These are phyloP conservation scores for Chironomus tentans DNA, from an alignment of 2,888 invertebrate genomes.

Conservation along the genomic window DNA sequence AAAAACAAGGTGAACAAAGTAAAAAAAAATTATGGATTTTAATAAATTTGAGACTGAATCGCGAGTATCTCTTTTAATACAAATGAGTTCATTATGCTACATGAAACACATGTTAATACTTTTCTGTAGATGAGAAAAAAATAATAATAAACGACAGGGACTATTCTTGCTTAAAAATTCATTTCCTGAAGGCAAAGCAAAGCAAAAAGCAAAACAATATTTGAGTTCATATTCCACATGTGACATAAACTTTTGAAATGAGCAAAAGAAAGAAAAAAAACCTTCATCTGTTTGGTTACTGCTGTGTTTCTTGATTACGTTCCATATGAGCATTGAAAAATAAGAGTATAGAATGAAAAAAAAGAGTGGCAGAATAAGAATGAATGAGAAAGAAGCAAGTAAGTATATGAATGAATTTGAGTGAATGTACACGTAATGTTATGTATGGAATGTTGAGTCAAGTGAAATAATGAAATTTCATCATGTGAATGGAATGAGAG, in stretches of 20 bases:
- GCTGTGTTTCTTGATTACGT: neutral
- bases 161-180: neutral
- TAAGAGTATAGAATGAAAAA: neutral
- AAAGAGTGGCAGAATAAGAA: neutral
- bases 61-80: too few species aligned
- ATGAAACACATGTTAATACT: neutral
- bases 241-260: neutral
- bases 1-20: too few species aligned
- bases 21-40: too few species aligned
- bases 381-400: neutral
- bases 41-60: too few species aligned
- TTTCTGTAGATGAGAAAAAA: neutral
- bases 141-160: neutral
- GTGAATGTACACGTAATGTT: neutral
- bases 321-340: neutral
- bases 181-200: neutral
- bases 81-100: neutral
- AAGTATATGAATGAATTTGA: neutral
- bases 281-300: neutral
- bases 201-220: neutral
- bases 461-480: slow-evolving; percentile 12
- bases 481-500: neutral
- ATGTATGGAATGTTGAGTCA: neutral
- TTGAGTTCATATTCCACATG: neutral
- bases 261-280: neutral